Evolutionary conservation across 2,888 invertebrate genomes (phyloP).

Genomic region (Andrena chrysosceles): DNA sequence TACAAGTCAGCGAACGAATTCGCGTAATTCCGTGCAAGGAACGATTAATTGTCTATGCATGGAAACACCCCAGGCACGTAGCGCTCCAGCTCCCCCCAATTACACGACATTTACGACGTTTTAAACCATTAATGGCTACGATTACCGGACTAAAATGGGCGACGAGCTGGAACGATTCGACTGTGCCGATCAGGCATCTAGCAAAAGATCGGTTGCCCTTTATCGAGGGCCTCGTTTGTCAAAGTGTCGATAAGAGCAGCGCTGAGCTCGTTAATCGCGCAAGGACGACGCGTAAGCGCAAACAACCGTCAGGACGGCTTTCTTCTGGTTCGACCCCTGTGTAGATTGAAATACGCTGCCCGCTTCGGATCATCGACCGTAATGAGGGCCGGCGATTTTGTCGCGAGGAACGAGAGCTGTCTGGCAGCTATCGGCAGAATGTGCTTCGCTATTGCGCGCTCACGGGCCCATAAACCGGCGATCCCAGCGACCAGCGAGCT

Average conservation of each 20-base stretch:
- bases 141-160: constrained; percentile 3
- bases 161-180: not conserved
- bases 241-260: not conserved
- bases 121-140: constrained; percentile 17
- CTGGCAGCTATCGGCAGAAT: constrained; percentile 26
- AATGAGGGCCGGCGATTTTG: constrained; percentile 40
- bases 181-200: not conserved
- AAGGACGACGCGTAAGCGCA: not conserved
- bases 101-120: constrained; percentile 8
- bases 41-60: constrained; percentile 44
- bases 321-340: constrained; percentile 6
- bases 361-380: constrained; percentile 45
- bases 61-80: constrained; percentile 18
- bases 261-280: not conserved
- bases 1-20: constrained; percentile 12
- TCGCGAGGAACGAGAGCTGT: constrained; percentile 16
- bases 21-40: constrained; percentile 19
- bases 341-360: constrained; percentile 43
- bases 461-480: constrained; percentile 44
- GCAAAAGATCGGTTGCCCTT: not conserved
- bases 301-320: not conserved
- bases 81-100: constrained; percentile 13
- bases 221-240: not conserved
- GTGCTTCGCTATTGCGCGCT: constrained; percentile 32
- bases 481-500: constrained; percentile 2